Base-by-base conservation (phyloP, 2,888 invertebrate species). In the Junonia oenone region DNA sequence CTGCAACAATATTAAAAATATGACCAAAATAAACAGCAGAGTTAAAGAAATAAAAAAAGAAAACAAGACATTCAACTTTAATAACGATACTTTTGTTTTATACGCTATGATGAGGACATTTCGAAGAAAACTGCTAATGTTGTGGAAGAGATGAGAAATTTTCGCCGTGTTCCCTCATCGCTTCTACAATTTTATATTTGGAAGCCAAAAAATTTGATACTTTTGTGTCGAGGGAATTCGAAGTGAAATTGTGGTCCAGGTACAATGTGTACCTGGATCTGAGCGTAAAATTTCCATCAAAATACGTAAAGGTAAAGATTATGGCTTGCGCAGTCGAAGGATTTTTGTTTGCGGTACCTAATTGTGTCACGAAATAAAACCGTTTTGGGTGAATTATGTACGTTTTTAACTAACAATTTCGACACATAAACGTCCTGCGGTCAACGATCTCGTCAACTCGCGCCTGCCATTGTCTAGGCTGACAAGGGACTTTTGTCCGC, bases 91-190 rank as follows among this genome's bases (percentile, higher is more conserved):
- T 58, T 51, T 61, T 76, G 78, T 78, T 78, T 80, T 75, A 76
- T 78, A 77, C 71, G 64, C 64, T 74, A 69, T 75, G 76, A 75
- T 77, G 72, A 75, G 69, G 74, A 80, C 76, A 77, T 81, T 79
- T 76, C 68, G 71, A 69, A 68, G 73, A 71, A 61, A 74, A 76
- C 75, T 78, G 76, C 75, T 75, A 78, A 80, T 78, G 78, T 76
- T 74, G 67, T 71, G 76, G 74, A 75, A 76, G 63, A 60, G 71
- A 68, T 67, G 64, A 63, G 51, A 51, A 43, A 51, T 55, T 55
- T 58, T 55, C 35, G 37, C 56, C 45, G 49, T 49, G 52, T 53
- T 53, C 14, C 56, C 48, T 57, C 46, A 53, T 46, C 47, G 31
- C 51, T 51, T 33, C 45, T 49, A 51, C 51, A 38, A 55, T 52